Evolutionary conservation across 2,888 invertebrate genomes (phyloP).

Genomic region (Ophioninae sp.): DNA sequence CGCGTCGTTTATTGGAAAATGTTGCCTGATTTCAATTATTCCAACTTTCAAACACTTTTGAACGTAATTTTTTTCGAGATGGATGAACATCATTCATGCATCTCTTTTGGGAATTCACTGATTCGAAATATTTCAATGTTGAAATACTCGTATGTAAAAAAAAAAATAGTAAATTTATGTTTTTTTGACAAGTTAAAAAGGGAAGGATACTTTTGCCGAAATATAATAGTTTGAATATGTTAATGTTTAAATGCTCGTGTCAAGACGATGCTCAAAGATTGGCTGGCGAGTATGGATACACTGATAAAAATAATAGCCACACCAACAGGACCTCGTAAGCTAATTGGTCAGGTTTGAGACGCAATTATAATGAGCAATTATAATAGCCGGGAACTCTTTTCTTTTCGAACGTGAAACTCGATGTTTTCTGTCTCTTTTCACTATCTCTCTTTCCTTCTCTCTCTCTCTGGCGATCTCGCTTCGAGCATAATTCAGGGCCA

Average conservation of each 20-base stretch:
- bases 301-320: slow-evolving; percentile 7
- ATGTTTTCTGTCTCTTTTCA: slow-evolving; percentile 47
- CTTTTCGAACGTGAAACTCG: slow-evolving; percentile 23
- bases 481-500: slow-evolving; percentile 73
- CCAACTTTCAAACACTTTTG: not conserved
- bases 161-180: no score
- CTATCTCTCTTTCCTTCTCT: slow-evolving; percentile 53
- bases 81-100: no score
- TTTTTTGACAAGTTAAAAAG: no score
- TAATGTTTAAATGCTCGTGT: not conserved
- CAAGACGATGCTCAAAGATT: not conserved
- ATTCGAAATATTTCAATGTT: no score
- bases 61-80: not conserved
- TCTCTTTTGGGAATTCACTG: no score
- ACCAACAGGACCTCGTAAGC: not conserved
- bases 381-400: slow-evolving; percentile 26
- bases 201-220: no score
- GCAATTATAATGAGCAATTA: slow-evolving; percentile 57
- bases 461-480: slow-evolving; percentile 54
- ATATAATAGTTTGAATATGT: not conserved
- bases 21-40: not conserved
- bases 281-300: not conserved
- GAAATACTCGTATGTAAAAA: no score
- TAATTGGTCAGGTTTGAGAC: slow-evolving; percentile 44
- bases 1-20: not conserved